phyloP scores from a whole-genome alignment of 2,797 vertebrate species.

The Hephaestus fuliginosus region DNA sequence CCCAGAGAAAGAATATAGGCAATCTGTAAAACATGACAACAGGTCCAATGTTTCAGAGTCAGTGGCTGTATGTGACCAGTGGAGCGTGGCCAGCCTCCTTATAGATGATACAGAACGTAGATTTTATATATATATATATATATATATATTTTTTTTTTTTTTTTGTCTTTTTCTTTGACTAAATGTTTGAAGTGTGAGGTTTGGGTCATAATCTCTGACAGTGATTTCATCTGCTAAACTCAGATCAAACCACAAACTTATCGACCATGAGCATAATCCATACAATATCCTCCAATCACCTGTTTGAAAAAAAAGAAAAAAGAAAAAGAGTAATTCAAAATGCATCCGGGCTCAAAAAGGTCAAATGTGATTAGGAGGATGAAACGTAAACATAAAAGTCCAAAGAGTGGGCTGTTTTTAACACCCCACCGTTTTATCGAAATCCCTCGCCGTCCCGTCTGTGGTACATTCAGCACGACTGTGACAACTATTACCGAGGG shows the following conservation, averaged over 20 bases:
- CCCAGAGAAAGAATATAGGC: conserved; percentile 64
- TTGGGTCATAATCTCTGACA: conserved; percentile 21
- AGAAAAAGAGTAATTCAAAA: conserved; percentile 31
- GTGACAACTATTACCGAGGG: conserved; percentile 43
- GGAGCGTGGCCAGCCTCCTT: conserved; percentile 15
- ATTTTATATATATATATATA: too few relatives aligned
- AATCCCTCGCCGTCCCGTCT: conserved; percentile 15
- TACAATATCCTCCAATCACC: conserved; percentile 21
- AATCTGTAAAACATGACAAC: conserved; percentile 60
- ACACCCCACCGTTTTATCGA: neutral
- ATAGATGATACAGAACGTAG: neutral
- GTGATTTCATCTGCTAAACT: conserved; percentile 17
- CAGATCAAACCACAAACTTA: conserved; percentile 44
- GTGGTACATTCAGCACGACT: conserved; percentile 61
- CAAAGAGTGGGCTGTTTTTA: conserved; percentile 15
- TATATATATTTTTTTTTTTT: neutral
- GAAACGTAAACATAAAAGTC: conserved; percentile 47
- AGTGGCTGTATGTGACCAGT: conserved; percentile 16
- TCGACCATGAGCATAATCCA: neutral
- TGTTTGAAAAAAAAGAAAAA: conserved; percentile 1
- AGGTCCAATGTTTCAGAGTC: conserved; percentile 53
- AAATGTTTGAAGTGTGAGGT: conserved; percentile 17
- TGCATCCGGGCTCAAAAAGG: conserved; percentile 40
- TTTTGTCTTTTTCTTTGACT: conserved; percentile 4
- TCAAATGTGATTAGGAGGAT: conserved; percentile 36